Conservation (phyloP, 2,113 vertebrate species). For the Gila orcuttii region DNA sequence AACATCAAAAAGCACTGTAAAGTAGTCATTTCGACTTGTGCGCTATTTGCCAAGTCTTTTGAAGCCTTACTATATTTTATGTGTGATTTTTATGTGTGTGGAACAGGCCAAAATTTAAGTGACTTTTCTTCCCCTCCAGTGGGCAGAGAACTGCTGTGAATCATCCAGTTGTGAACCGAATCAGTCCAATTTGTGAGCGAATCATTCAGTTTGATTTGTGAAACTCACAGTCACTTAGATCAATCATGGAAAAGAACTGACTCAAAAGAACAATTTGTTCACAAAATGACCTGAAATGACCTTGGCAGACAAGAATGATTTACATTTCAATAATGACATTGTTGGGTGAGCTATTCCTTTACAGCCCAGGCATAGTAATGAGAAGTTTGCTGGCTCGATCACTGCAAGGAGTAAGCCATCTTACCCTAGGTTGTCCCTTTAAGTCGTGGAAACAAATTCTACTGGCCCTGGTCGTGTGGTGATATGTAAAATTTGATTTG, state of each 20-base stretch:
- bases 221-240: conserved; percentile 21
- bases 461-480: not conserved
- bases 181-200: conserved; percentile 5
- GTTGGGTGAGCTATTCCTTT: not conserved
- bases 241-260: not conserved
- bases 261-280: conserved; percentile 12
- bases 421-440: not conserved
- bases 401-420: not conserved
- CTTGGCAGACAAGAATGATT: not conserved
- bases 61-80: not conserved
- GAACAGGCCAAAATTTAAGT: not conserved
- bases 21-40: not conserved
- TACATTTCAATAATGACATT: conserved; percentile 18
- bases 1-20: too few species aligned
- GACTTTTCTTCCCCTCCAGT: conserved; percentile 2
- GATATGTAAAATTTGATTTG: not conserved
- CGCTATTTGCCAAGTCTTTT: not conserved
- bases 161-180: not conserved
- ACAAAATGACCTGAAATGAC: conserved; percentile 18
- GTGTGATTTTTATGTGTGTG: not conserved
- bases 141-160: conserved; percentile 9
- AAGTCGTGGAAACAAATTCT: not conserved
- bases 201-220: conserved; percentile 27
- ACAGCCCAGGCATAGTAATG: not conserved
- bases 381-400: not conserved